Percentiles rank a stretch among this genome's conserved stretches.
Conservation (phyloP, 2,888 invertebrate species). For the Agonopterix subpropinquella region DNA sequence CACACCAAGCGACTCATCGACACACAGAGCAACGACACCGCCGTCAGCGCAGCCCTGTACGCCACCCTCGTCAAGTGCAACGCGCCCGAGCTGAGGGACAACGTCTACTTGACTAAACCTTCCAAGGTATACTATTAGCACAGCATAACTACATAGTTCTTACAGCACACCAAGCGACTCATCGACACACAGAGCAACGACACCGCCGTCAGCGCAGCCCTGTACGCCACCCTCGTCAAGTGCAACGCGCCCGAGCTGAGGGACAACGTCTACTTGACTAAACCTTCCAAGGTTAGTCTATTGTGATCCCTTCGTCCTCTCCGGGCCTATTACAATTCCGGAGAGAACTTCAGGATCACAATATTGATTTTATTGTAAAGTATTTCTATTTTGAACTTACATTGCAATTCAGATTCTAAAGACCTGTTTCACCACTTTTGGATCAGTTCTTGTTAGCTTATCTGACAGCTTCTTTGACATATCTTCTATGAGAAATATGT, state of each 20-base stretch:
- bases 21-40: slow-evolving; percentile 22
- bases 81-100: slow-evolving; percentile 35
- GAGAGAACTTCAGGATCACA: too few species aligned
- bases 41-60: slow-evolving; percentile 42
- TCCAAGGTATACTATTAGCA: slow-evolving; percentile 18
- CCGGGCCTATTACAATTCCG: too few species aligned
- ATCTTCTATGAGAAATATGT: too few species aligned
- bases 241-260: slow-evolving; percentile 35
- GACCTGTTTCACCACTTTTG: too few species aligned
- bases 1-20: slow-evolving; percentile 10
- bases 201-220: slow-evolving; percentile 34
- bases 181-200: slow-evolving; percentile 16
- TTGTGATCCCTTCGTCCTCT: too few species aligned
- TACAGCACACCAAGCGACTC: slow-evolving; percentile 10
- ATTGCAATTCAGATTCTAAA: too few species aligned
- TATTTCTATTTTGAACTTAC: too few species aligned
- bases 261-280: slow-evolving; percentile 46
- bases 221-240: slow-evolving; percentile 46
- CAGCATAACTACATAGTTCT: too few species aligned
- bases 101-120: slow-evolving; percentile 46
- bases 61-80: slow-evolving; percentile 42
- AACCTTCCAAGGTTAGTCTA: slow-evolving; percentile 38
- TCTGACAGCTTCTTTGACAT: too few species aligned
- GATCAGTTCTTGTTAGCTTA: too few species aligned
- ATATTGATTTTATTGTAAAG: too few species aligned